Evolutionary conservation across 92 coral and sea anemone genomes (phyloP), one percentile per base, ranked within the genome.

Genomic region (Porites cylindrica): DNA sequence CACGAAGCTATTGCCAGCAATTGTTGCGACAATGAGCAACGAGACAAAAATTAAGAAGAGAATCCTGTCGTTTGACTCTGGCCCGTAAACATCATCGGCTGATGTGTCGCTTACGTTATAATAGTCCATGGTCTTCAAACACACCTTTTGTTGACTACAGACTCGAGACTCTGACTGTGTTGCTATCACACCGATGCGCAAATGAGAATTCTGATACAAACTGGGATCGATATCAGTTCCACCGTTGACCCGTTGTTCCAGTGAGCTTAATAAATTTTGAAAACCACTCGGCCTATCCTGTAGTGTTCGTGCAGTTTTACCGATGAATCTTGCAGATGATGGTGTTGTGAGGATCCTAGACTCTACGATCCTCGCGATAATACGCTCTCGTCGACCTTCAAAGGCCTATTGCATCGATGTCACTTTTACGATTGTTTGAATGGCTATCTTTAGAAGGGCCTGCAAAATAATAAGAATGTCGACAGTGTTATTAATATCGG

Each of bases 1-100:
- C 21, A 95, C 98, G 62, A 93, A 82, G 74, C 93, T 90, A 71
- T 95, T 95, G 54, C 96, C 95, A 29, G 81, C 75, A 12, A 95
- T 62, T 4, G 98, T 95, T 0, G 90, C 96, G 16, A 91, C 69
- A 38, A 95, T 93, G 23, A 95, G 89, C 52, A 95, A 56, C 74
- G 90, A 76, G 6, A 95, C 82, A 24, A 86, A 20, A 14, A 93
- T 65, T 17, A 93, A 59, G 70, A 93, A 95, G 1, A 88, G 73
- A 20, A 92, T 20, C 50, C 77, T 72, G 17, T 78, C 85, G 50
- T 63, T 61, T 17, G 67, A 51, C 47, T 47, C 72, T 1, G 62
- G 86, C 38, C 70, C 86, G 12, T 51, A 47, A 21, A 52, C 4
- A 20, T 20, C 66, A 63, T 66, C 82, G 78, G 14, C 32, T 32